Percentiles rank a stretch among this genome's conserved stretches.
Evolutionary conservation across 2,888 invertebrate genomes (phyloP).

Genomic region (Agapostemon virescens): DNA sequence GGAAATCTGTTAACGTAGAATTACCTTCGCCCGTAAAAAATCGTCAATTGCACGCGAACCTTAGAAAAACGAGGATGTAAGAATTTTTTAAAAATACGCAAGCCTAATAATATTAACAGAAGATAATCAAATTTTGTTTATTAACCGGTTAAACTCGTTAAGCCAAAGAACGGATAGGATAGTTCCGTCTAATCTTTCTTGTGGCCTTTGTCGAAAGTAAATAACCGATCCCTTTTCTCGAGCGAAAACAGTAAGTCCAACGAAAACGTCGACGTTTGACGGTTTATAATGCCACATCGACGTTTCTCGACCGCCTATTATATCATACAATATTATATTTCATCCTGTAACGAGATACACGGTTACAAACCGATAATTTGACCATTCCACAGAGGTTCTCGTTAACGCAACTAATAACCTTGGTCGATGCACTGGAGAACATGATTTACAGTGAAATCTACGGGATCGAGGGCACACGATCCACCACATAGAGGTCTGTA

Average conservation of each 20-base stretch:
- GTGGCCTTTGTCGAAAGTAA: not conserved
- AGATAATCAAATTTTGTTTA: not conserved
- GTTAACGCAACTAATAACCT: constrained; percentile 19
- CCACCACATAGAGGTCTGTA: not conserved
- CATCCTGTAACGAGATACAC: constrained; percentile 20
- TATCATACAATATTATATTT: constrained; percentile 9
- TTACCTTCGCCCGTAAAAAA: too few relatives aligned
- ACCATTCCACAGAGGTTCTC: constrained; percentile 23
- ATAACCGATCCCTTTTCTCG: not conserved
- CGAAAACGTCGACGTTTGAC: constrained; percentile 3
- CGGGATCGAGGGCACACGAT: not conserved
- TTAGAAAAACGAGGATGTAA: too few relatives aligned
- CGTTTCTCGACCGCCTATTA: constrained; percentile 6
- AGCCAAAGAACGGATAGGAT: not conserved
- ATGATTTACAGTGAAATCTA: constrained; percentile 20
- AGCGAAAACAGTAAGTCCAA: not conserved
- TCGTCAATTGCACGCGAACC: too few relatives aligned
- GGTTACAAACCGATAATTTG: constrained; percentile 26
- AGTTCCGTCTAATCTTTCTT: not conserved
- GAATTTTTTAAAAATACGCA: too few relatives aligned
- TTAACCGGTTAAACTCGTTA: not conserved
- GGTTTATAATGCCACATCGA: not conserved
- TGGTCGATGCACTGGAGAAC: constrained; percentile 7
- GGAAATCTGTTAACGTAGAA: too few relatives aligned
- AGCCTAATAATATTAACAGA: too few relatives aligned